Percentiles rank a stretch among this genome's conserved stretches.
Conservation (phyloP, 2,113 vertebrate genomes). For the Leptobrachium ailaonicum region DNA sequence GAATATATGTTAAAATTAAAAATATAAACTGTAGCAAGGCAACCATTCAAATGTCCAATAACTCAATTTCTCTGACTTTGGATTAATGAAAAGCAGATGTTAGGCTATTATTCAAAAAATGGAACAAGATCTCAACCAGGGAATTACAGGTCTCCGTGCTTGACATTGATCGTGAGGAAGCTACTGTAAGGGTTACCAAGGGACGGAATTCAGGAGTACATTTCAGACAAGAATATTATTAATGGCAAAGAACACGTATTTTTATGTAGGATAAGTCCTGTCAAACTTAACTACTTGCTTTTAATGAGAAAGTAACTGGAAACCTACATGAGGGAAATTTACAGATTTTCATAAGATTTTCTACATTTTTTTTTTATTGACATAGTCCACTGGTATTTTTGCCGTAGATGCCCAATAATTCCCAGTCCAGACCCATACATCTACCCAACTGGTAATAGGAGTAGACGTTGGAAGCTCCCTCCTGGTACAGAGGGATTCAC, state of each 20-base stretch:
- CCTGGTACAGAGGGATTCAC: too few species aligned
- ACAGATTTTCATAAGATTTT: neutral
- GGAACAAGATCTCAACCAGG: conserved; percentile 2
- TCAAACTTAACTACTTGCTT: neutral
- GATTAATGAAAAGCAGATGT: neutral
- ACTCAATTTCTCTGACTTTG: neutral
- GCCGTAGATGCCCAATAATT: too few species aligned
- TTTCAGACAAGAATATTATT: conserved; percentile 1
- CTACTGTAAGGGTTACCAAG: neutral
- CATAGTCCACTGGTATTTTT: too few species aligned
- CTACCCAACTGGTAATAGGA: too few species aligned
- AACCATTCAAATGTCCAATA: neutral
- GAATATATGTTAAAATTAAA: too few species aligned
- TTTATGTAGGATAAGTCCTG: neutral
- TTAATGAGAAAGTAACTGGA: neutral
- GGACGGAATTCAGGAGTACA: neutral
- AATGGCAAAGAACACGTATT: neutral
- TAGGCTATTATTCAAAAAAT: neutral
- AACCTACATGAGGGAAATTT: neutral
- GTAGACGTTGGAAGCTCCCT: too few species aligned
- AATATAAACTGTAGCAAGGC: neutral
- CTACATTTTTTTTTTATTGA: too few species aligned
- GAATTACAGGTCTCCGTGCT: neutral
- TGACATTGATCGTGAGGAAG: neutral
- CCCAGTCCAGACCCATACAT: too few species aligned